A percentile compares a stretch with the other conserved stretches of the same genome.
phyloP scores from a whole-genome alignment of 2,888 invertebrate genomes.

The Catocala nupta region DNA sequence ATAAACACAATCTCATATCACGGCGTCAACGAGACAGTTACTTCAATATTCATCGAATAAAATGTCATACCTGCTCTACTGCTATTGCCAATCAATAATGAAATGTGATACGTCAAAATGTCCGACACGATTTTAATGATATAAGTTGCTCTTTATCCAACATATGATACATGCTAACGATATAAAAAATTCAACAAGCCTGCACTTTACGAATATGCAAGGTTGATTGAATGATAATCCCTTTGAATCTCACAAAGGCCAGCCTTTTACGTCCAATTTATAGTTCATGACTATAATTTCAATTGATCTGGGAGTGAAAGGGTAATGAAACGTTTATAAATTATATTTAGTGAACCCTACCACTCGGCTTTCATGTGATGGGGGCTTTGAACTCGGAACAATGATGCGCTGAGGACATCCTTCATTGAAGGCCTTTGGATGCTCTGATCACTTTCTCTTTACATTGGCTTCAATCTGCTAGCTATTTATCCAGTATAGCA shows the following conservation, averaged over 20 bases:
- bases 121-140: neutral
- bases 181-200: conserved; percentile 11
- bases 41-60: no score
- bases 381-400: conserved; percentile 20
- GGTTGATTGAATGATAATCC: conserved; percentile 44
- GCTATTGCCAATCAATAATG: no score
- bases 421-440: neutral
- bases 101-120: no score
- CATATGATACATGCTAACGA: neutral
- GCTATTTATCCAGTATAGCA: no score
- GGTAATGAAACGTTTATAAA: conserved; percentile 33
- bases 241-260: conserved; percentile 37
- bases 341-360: conserved; percentile 15
- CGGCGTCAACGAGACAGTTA: no score
- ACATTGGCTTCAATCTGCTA: no score
- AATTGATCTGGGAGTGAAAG: conserved; percentile 31
- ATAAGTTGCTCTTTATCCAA: conserved; percentile 3
- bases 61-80: no score
- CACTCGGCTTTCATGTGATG: conserved; percentile 1
- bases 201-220: conserved; percentile 29
- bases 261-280: conserved; percentile 44
- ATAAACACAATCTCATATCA: no score
- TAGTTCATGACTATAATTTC: conserved; percentile 41
- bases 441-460: neutral
- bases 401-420: neutral